A percentile compares a stretch with the other conserved stretches of the same genome.
phyloP scores from a whole-genome alignment of 1,140 invertebrate species.

The Panagrolaimus sp. region DNA sequence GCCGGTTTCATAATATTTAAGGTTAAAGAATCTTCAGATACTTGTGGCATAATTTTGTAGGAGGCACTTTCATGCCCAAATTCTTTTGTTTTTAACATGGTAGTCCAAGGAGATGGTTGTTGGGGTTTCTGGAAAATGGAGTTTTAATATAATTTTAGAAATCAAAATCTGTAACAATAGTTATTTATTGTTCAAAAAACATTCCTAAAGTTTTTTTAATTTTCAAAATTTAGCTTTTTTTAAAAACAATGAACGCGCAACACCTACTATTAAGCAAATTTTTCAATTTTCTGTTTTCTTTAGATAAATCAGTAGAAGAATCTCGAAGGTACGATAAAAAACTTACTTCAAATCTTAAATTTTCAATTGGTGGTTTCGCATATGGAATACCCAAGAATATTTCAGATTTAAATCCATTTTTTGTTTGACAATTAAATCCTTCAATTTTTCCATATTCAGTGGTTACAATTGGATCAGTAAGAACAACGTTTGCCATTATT shows the following conservation, averaged over 20 bases:
- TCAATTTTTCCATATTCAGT: background rate
- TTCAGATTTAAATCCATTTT: background rate
- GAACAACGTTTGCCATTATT: too few relatives aligned
- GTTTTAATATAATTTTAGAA: background rate
- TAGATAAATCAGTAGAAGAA: too few relatives aligned
- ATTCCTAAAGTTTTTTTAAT: too few relatives aligned
- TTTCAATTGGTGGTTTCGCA: background rate
- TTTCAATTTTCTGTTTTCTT: too few relatives aligned
- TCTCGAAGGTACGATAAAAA: background rate
- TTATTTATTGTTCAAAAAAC: too few relatives aligned
- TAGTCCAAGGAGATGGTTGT: background rate
- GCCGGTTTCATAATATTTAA: background rate
- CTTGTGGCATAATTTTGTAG: background rate
- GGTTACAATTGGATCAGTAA: background rate
- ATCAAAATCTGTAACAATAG: background rate
- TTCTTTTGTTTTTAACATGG: background rate
- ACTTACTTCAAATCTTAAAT: background rate
- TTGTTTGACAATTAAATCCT: background rate
- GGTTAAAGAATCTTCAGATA: background rate
- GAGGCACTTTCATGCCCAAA: background rate
- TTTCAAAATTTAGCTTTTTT: too few relatives aligned
- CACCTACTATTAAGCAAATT: too few relatives aligned
- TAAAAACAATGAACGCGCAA: too few relatives aligned
- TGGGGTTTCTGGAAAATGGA: background rate
- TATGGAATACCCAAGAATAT: constrained; percentile 1